Conservation (phyloP, 2,888 invertebrate genomes). For the Arge pagana region DNA sequence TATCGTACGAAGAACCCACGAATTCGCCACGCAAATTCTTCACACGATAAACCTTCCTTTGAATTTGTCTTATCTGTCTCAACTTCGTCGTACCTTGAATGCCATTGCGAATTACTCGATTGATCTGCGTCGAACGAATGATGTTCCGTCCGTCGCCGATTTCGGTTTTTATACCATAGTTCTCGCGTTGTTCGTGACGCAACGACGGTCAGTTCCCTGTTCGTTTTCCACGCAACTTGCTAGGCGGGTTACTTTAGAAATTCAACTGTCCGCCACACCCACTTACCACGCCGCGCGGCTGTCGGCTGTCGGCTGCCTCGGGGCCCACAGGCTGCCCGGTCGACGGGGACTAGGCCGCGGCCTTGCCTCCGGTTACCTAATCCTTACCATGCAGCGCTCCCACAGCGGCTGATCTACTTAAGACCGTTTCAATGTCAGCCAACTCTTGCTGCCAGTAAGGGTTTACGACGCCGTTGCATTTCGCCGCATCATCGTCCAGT, state of each 20-base stretch:
- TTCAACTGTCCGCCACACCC: slow-evolving; percentile 22
- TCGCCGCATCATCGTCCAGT: too few species aligned
- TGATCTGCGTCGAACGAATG: slow-evolving; percentile 33
- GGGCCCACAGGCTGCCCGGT: slow-evolving; percentile 27
- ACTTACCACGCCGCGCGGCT: slow-evolving; percentile 28
- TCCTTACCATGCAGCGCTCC: slow-evolving; percentile 14
- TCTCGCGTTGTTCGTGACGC: slow-evolving; percentile 8
- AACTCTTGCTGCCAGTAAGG: slow-evolving; percentile 2
- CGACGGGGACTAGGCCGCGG: slow-evolving; percentile 29
- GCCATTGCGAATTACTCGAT: slow-evolving; percentile 27
- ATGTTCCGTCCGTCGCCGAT: slow-evolving; percentile 26
- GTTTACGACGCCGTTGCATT: too few species aligned
- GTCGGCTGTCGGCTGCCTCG: slow-evolving; percentile 25
- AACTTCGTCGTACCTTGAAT: slow-evolving; percentile 29
- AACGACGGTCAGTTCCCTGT: slow-evolving; percentile 17
- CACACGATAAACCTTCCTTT: too few species aligned
- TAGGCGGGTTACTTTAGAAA: slow-evolving; percentile 13
- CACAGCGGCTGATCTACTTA: slow-evolving; percentile 19
- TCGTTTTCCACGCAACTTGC: slow-evolving; percentile 9
- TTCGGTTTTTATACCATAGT: slow-evolving; percentile 32
- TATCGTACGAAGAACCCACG: too few species aligned
- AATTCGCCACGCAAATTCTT: too few species aligned
- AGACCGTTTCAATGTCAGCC: slow-evolving; percentile 17
- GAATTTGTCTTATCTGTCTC: too few species aligned
- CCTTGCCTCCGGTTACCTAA: slow-evolving; percentile 22